Evolutionary conservation across 2,888 invertebrate genomes (phyloP).

Genomic region (Oscheius sp.): DNA sequence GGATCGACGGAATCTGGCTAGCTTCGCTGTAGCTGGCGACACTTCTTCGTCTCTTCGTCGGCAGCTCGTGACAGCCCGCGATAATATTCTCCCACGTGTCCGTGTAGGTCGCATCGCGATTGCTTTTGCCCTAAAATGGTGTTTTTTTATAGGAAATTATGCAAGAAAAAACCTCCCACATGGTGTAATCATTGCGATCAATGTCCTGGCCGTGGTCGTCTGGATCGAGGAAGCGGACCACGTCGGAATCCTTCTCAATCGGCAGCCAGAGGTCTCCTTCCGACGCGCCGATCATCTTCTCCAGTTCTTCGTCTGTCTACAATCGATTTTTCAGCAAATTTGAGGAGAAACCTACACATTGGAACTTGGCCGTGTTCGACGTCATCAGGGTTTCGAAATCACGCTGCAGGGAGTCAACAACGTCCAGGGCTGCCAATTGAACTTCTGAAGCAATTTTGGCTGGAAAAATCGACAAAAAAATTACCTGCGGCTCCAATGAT

Average conservation of each 20-base stretch:
- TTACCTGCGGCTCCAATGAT: conserved; percentile 69
- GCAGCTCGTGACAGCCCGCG: no score
- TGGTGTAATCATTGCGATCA: conserved; percentile 37
- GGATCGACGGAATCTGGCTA: no score
- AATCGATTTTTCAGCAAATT: no score
- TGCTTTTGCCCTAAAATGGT: no score
- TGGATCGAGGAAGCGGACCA: background rate
- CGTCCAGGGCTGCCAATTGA: conserved; percentile 22
- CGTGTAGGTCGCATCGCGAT: no score
- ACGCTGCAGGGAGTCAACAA: background rate
- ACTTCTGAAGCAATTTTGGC: conserved; percentile 3
- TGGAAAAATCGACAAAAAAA: no score
- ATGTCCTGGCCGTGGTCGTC: conserved; percentile 38
- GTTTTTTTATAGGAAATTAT: no score
- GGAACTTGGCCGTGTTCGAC: background rate
- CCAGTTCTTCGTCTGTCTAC: conserved; percentile 38
- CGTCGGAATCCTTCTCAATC: conserved; percentile 1
- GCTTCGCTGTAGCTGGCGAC: no score
- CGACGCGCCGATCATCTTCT: conserved; percentile 38
- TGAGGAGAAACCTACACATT: background rate
- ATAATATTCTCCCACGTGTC: no score
- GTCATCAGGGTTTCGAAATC: conserved; percentile 11
- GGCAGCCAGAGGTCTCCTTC: conserved; percentile 39
- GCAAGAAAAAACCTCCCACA: no score
- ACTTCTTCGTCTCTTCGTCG: no score